Base-by-base conservation (phyloP, 2,888 invertebrate genomes). In the Syrista parreyssii region DNA sequence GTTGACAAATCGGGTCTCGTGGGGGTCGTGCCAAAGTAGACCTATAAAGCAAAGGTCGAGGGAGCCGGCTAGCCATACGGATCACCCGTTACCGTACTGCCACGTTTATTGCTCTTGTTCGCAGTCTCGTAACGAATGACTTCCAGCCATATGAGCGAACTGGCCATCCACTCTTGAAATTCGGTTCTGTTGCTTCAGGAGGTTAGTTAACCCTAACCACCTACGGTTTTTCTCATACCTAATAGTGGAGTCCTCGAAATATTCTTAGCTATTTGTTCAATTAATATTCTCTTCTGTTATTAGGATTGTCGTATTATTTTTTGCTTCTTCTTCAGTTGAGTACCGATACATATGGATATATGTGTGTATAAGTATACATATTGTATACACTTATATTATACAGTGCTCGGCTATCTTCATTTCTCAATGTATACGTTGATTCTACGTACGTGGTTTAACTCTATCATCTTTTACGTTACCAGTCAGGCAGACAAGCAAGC, bases 1-100 rank as follows among this genome's bases (percentile, higher is more conserved):
- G 91, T 91, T 91, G 91, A 91, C 91, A 91, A 91, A 91, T 91
- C 90, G 90, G 85, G 89, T 91, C 91, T 89, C 91, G 84, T 84
- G 91, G 89, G 91, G 89, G 88, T 89, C 89, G 89, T 91, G 88
- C 87, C 87, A 83, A 86, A 88, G 87, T 86, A 89, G 88, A 89
- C 88, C 90, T 89, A 91, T 91, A 90, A 90, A 90, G 86, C 87
- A 86, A 89, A 90, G 88, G 87, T 89, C 87, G 89, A 86, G 84
- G 83, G 82, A 79, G 83, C 83, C 80, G 81, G 68, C 76, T 75
- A 75, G 74, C 78, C 83, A 85, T 84, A 87, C 87, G 86, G 86
- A 88, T 88, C 86, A 87, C 84, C 85, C 88, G 89, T 88, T 87
- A 86, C 85, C 86, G 86, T 85, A 87, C 87, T 83, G 85, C 84